Conservation (phyloP, 1,140 invertebrate genomes). For the Dryas iulia region DNA sequence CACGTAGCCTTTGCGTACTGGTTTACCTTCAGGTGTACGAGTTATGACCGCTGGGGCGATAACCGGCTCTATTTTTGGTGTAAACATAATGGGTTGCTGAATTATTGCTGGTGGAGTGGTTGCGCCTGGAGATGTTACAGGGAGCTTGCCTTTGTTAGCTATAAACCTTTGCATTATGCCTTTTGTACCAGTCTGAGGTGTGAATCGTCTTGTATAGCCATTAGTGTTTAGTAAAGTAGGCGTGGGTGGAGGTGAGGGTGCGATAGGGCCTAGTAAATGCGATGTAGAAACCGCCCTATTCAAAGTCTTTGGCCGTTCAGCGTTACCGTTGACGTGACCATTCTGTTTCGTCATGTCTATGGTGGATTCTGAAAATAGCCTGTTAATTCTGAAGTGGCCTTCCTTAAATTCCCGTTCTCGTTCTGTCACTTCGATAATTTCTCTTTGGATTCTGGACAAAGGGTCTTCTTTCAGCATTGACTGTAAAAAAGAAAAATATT, state of each 20-base stretch:
- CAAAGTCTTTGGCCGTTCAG: conserved; percentile 75
- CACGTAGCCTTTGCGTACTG: conserved; percentile 83
- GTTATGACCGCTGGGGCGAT: conserved; percentile 66
- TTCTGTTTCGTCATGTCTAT: conserved; percentile 68
- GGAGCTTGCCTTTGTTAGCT: conserved; percentile 85
- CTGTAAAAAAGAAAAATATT: conserved; percentile 58
- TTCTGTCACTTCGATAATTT: conserved; percentile 86
- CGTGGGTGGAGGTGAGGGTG: conserved; percentile 51
- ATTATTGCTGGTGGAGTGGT: conserved; percentile 45
- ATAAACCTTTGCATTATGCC: conserved; percentile 90
- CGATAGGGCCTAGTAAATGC: conserved; percentile 76
- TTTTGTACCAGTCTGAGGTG: conserved; percentile 83
- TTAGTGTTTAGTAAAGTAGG: conserved; percentile 58
- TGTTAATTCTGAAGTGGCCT: conserved; percentile 77
- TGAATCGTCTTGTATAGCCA: conserved; percentile 80
- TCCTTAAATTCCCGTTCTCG: conserved; percentile 84
- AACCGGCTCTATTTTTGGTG: conserved; percentile 46
- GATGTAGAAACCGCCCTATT: conserved; percentile 83
- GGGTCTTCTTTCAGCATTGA: conserved; percentile 81
- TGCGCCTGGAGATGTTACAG: conserved; percentile 58
- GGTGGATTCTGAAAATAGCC: conserved; percentile 72
- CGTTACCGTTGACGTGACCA: conserved; percentile 62
- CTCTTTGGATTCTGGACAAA: conserved; percentile 83
- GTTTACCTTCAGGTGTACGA: conserved; percentile 80
- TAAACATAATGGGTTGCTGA: conserved; percentile 44